Percentiles rank a stretch among this genome's conserved stretches.
Evolutionary conservation across 2,797 vertebrate species (phyloP).

Genomic region (Spea hammondii): DNA sequence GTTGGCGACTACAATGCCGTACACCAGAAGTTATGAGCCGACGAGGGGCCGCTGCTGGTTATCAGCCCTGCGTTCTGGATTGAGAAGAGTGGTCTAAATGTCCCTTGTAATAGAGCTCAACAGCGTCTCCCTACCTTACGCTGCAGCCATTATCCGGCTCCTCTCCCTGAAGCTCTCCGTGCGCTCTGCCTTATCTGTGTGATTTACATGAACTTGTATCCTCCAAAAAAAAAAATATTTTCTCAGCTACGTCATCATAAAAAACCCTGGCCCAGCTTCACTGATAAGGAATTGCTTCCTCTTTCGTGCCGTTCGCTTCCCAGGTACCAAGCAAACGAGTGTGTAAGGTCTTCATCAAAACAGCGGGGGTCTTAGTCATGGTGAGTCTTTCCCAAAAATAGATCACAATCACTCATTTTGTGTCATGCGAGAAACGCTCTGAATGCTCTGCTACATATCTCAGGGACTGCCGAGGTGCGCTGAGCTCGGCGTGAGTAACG

Average conservation of each 20-base stretch:
- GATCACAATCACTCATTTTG: too few species aligned
- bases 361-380: too few species aligned
- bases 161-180: neutral
- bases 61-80: too few species aligned
- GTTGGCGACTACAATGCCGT: too few species aligned
- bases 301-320: neutral
- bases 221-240: slow-evolving; percentile 22
- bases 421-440: too few species aligned
- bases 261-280: slow-evolving; percentile 10
- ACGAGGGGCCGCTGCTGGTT: too few species aligned
- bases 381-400: too few species aligned
- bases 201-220: slow-evolving; percentile 24
- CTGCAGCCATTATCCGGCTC: neutral
- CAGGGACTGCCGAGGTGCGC: too few species aligned
- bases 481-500: too few species aligned
- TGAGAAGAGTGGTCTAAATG: neutral
- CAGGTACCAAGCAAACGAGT: neutral
- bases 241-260: slow-evolving; percentile 15
- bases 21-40: too few species aligned
- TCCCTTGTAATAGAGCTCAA: neutral
- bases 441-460: too few species aligned
- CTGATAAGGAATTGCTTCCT: slow-evolving; percentile 38
- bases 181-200: slow-evolving; percentile 5
- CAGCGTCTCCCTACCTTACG: slow-evolving; percentile 12
- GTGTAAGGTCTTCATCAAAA: too few species aligned